phyloP scores from a whole-genome alignment of 2,797 vertebrate species.

The Dromococcyx pavoninus region DNA sequence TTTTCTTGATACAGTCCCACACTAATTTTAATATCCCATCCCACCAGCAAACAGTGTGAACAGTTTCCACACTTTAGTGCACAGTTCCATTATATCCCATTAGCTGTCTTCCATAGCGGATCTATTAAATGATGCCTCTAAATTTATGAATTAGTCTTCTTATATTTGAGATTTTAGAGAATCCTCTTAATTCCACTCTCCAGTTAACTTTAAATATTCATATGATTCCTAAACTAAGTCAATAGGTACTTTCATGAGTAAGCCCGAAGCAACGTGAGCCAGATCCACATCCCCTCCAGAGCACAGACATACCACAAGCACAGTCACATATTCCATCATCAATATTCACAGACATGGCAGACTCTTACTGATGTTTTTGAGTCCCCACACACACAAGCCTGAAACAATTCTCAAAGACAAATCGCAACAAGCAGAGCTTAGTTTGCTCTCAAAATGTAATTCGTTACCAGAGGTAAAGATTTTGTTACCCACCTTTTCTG shows the following conservation, averaged over 20 bases:
- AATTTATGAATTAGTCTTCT: background rate
- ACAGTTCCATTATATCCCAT: background rate
- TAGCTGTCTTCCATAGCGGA: background rate
- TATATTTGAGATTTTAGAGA: background rate
- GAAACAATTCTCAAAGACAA: background rate
- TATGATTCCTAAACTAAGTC: background rate
- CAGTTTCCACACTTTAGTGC: background rate
- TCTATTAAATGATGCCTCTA: background rate
- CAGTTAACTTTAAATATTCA: background rate
- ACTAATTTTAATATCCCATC: background rate
- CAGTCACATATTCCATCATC: background rate
- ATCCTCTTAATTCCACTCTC: background rate
- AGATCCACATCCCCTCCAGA: background rate
- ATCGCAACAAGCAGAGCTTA: background rate
- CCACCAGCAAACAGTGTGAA: background rate
- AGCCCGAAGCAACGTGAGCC: background rate
- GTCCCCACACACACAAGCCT: accelerated
- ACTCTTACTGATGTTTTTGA: background rate
- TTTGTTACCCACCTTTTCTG: background rate
- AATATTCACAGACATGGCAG: background rate
- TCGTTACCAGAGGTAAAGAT: background rate
- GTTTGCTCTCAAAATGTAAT: background rate
- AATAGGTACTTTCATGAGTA: background rate
- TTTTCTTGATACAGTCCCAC: background rate
- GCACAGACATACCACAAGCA: background rate